Percentiles rank a stretch among this genome's conserved stretches.
Conservation (phyloP, 2,113 vertebrate genomes). For the Rafetus swinhoei region DNA sequence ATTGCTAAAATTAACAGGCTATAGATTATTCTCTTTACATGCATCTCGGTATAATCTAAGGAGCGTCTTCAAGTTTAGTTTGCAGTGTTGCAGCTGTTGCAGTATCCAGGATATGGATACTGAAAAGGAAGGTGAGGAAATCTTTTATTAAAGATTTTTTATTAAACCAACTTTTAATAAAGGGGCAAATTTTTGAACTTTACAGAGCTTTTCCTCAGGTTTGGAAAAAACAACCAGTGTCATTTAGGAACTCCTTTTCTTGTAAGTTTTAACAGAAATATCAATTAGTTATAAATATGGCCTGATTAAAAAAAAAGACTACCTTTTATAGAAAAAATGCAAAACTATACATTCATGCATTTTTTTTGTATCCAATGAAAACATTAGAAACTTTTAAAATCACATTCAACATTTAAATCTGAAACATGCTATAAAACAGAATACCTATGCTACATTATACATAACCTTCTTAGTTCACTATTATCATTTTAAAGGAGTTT, state of each 20-base stretch:
- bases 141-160: background rate
- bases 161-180: background rate
- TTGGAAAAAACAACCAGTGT: background rate
- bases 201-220: background rate
- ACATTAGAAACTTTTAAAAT: background rate
- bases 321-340: background rate
- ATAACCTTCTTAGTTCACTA: background rate
- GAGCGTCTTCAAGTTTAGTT: background rate
- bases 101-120: no score
- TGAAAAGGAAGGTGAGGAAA: no score
- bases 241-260: background rate
- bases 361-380: background rate
- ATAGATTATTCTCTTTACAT: background rate
- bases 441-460: background rate
- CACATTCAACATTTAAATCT: background rate
- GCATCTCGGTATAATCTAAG: background rate
- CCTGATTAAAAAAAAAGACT: background rate
- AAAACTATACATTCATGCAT: background rate
- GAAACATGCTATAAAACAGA: background rate
- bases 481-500: background rate
- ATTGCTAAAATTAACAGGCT: background rate
- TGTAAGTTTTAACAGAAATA: background rate
- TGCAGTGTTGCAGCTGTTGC: background rate
- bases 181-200: background rate
- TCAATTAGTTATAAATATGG: background rate